These are phyloP conservation scores for Loris lydekkerianus DNA, from an alignment of 2,797 vertebrate species.

Conservation along the genomic window DNA sequence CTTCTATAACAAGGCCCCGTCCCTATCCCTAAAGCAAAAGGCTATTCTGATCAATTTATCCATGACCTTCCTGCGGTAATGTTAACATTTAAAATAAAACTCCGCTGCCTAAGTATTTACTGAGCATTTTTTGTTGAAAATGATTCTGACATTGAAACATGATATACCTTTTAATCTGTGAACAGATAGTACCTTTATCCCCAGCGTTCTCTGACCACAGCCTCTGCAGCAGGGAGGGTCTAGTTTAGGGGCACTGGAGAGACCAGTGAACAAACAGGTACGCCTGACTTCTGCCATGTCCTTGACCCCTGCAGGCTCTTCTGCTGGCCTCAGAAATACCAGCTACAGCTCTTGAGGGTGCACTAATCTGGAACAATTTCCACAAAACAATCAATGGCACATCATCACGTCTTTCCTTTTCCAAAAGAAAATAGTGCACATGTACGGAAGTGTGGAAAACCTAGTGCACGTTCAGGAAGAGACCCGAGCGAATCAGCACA, in stretches of 20 bases:
- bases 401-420: conserved; percentile 74
- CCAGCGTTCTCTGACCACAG: neutral
- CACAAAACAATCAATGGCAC: conserved; percentile 75
- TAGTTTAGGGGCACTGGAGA: neutral
- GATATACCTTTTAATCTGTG: neutral
- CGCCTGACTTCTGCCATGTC: conserved; percentile 24
- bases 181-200: neutral
- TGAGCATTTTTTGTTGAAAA: neutral
- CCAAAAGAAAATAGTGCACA: conserved; percentile 76
- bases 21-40: neutral
- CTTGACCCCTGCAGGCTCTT: conserved; percentile 44
- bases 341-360: conserved; percentile 64
- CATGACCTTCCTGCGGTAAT: neutral
- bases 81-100: conserved; percentile 32
- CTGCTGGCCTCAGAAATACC: conserved; percentile 50
- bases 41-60: neutral
- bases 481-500: conserved; percentile 60
- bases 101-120: neutral
- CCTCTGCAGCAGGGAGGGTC: neutral
- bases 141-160: neutral
- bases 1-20: neutral
- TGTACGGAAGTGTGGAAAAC: conserved; percentile 54
- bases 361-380: conserved; percentile 72
- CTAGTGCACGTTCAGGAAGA: conserved; percentile 52
- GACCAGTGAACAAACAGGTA: neutral